Evolutionary conservation across 35 echinoderm and acorn worm genomes (phyloP).

Genomic region (Chiridota heheva): DNA sequence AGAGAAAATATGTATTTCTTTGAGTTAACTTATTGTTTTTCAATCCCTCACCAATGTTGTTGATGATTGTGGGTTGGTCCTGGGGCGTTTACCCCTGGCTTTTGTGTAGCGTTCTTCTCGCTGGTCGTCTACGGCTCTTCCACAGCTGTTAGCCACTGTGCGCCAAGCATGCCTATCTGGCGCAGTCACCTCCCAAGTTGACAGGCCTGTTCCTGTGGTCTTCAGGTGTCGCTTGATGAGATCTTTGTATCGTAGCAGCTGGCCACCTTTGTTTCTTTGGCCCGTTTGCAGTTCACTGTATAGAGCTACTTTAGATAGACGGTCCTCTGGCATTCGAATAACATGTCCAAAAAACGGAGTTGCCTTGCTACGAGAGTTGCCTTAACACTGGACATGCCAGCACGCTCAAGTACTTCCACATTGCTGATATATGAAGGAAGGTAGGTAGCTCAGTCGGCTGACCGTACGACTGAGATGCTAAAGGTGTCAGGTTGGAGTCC

Average conservation of each 20-base stretch:
- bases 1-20: too few species aligned
- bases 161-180: not conserved
- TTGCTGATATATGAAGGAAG: too few species aligned
- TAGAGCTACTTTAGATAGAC: not conserved
- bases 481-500: too few species aligned
- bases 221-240: conserved; percentile 15
- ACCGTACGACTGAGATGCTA: too few species aligned
- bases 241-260: not conserved
- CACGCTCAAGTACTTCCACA: too few species aligned
- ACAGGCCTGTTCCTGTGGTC: not conserved
- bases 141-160: not conserved
- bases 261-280: not conserved
- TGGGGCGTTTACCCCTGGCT: not conserved
- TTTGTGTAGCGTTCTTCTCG: not conserved
- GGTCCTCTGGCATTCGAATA: conserved; percentile 3
- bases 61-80: not conserved
- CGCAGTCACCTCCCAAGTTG: not conserved
- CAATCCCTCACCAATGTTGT: too few species aligned
- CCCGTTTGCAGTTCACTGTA: not conserved
- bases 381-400: too few species aligned
- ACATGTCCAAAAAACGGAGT: too few species aligned
- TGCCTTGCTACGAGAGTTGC: too few species aligned
- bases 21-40: too few species aligned
- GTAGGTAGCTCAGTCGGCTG: too few species aligned
- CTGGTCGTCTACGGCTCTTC: not conserved